Conservation (phyloP, 2,888 invertebrate genomes). For the Nomada ferruginata region DNA sequence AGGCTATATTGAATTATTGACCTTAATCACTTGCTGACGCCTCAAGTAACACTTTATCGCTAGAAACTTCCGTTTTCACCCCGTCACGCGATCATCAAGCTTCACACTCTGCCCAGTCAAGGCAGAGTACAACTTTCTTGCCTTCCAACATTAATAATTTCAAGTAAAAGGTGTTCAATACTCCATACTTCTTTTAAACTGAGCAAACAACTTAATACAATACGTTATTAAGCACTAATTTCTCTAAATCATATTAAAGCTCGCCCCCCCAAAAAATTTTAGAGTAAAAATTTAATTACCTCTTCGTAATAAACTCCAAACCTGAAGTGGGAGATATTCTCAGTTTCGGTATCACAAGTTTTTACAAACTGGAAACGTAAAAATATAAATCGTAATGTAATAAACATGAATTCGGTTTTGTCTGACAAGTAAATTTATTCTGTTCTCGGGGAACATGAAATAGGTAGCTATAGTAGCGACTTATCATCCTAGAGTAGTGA, state of each 20-base stretch:
- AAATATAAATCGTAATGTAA: too few species aligned
- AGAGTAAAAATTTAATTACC: background rate
- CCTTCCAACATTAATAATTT: background rate
- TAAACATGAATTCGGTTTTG: background rate
- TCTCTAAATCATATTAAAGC: too few species aligned
- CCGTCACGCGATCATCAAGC: conserved; percentile 41
- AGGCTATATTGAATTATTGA: conserved; percentile 51
- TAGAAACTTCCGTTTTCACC: conserved; percentile 56
- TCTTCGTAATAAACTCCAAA: background rate
- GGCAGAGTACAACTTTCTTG: background rate
- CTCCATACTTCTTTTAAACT: background rate
- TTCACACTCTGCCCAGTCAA: background rate
- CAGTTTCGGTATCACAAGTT: too few species aligned
- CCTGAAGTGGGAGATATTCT: too few species aligned
- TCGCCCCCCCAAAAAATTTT: too few species aligned
- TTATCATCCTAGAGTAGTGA: background rate
- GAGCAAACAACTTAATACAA: background rate
- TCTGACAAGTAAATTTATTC: too few species aligned
- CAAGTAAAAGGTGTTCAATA: background rate
- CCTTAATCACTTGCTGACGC: conserved; percentile 58
- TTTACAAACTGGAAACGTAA: too few species aligned
- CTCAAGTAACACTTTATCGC: conserved; percentile 51
- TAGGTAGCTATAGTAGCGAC: background rate
- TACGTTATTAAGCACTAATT: too few species aligned
- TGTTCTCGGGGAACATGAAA: background rate